These are phyloP conservation scores for Polydrusus cervinus DNA, from an alignment of 2,888 invertebrate genomes.

Conservation along the genomic window DNA sequence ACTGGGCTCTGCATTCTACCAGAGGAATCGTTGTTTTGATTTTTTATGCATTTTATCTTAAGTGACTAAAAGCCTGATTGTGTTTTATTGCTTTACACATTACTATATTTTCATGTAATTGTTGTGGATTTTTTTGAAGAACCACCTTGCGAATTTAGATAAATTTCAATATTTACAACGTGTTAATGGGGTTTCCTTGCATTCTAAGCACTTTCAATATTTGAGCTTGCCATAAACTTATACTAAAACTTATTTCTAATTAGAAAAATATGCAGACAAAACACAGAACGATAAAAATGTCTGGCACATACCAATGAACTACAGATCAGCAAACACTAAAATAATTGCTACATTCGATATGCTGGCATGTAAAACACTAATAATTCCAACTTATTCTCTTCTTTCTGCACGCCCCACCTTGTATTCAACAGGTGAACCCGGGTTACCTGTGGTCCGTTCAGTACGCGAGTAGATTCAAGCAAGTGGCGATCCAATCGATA, in stretches of 20 bases:
- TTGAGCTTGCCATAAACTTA: too few species aligned
- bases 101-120: too few species aligned
- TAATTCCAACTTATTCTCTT: slow-evolving; percentile 34
- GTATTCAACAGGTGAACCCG: slow-evolving; percentile 67
- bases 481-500: slow-evolving; percentile 45
- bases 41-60: too few species aligned
- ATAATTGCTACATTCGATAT: slow-evolving; percentile 29
- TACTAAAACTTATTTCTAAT: not conserved
- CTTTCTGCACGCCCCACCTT: slow-evolving; percentile 62
- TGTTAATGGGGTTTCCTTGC: too few species aligned
- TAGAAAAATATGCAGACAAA: not conserved
- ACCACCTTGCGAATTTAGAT: too few species aligned
- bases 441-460: slow-evolving; percentile 65
- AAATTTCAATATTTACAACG: too few species aligned
- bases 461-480: slow-evolving; percentile 61
- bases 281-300: not conserved
- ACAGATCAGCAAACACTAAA: slow-evolving; percentile 27
- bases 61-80: too few species aligned
- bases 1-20: too few species aligned
- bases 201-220: too few species aligned
- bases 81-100: too few species aligned
- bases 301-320: not conserved
- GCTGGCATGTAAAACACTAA: slow-evolving; percentile 35
- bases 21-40: too few species aligned
- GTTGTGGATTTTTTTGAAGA: too few species aligned